phyloP scores from a whole-genome alignment of 1,140 invertebrate genomes.

The Kradibia gibbosae region DNA sequence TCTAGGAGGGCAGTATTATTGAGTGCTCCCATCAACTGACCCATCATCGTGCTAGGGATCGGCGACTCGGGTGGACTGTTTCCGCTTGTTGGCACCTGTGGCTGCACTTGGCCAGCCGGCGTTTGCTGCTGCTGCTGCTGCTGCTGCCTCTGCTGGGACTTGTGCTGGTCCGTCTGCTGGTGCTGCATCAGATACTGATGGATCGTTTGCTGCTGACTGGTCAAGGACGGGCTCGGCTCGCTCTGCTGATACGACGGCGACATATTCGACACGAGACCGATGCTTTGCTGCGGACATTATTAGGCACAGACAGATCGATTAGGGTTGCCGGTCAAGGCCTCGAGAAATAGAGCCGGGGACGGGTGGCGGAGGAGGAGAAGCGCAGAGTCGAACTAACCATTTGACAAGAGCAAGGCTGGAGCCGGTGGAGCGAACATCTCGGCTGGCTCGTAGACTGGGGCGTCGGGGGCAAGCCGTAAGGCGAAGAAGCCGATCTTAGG shows the following conservation, averaged over 20 bases:
- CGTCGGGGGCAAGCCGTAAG: slow-evolving; percentile 71
- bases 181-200: slow-evolving; percentile 66
- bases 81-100: slow-evolving; percentile 58
- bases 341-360: not conserved
- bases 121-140: slow-evolving; percentile 58
- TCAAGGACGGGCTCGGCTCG: slow-evolving; percentile 75
- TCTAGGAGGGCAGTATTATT: slow-evolving; percentile 81
- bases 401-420: slow-evolving; percentile 77
- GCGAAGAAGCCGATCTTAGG: slow-evolving; percentile 69
- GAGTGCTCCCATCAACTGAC: slow-evolving; percentile 86
- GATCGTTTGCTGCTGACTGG: slow-evolving; percentile 65
- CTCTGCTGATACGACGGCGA: slow-evolving; percentile 79
- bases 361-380: not conserved
- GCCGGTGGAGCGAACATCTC: slow-evolving; percentile 77
- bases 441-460: slow-evolving; percentile 65
- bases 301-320: too few species aligned
- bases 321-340: too few species aligned
- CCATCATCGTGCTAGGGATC: slow-evolving; percentile 84
- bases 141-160: slow-evolving; percentile 51
- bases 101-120: slow-evolving; percentile 60
- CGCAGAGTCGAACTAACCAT: slow-evolving; percentile 62
- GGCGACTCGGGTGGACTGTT: slow-evolving; percentile 66
- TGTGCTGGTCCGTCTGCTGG: slow-evolving; percentile 56
- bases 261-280: slow-evolving; percentile 77
- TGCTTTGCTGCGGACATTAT: slow-evolving; percentile 69